Conservation (phyloP, 2,888 invertebrate genomes). For the Creontiades dilutus region DNA sequence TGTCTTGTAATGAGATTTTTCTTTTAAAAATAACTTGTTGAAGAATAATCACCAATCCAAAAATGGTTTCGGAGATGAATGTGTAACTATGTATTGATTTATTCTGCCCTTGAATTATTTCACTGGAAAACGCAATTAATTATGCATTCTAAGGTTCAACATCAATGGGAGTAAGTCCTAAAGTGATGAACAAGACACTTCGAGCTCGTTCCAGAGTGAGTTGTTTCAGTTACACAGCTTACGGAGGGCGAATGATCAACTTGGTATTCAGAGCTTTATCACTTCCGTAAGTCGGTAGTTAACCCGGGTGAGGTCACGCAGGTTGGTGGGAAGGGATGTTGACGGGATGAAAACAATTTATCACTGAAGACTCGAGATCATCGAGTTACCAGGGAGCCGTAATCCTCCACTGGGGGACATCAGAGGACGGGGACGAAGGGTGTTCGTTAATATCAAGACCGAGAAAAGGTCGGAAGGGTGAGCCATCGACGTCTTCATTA, state of each 20-base stretch:
- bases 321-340: slow-evolving; percentile 49
- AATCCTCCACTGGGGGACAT: slow-evolving; percentile 38
- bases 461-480: slow-evolving; percentile 28
- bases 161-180: no score
- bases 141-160: no score
- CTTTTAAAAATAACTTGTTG: no score
- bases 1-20: no score
- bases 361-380: slow-evolving; percentile 65
- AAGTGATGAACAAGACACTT: no score
- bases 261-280: slow-evolving; percentile 11
- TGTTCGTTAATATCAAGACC: slow-evolving; percentile 38
- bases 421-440: slow-evolving; percentile 25
- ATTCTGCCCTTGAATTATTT: no score
- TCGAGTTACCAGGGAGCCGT: slow-evolving; percentile 61
- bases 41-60: no score
- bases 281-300: slow-evolving; percentile 16
- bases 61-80: no score
- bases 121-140: no score
- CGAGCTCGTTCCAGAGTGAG: no score
- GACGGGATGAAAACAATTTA: slow-evolving; percentile 70
- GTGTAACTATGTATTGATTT: no score
- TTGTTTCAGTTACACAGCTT: no score
- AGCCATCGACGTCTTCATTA: slow-evolving; percentile 55
- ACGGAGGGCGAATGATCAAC: not conserved
- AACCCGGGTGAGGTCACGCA: slow-evolving; percentile 22